A percentile compares a stretch with the other conserved stretches of the same genome.
These are phyloP conservation scores for Oreochromis spilurus DNA, from an alignment of 2,113 vertebrate genomes.

Conservation along the genomic window DNA sequence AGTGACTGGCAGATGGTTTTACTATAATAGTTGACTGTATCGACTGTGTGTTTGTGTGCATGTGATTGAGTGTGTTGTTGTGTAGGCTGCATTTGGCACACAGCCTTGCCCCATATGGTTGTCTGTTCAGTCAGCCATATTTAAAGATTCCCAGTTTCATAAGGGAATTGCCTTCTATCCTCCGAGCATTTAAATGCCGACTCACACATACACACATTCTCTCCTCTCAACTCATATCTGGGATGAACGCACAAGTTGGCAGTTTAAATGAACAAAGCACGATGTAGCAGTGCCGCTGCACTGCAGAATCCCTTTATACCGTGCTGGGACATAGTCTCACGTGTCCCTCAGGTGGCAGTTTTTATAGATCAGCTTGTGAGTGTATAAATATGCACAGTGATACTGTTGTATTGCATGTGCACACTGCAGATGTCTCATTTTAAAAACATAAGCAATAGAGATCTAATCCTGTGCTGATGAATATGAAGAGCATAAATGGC, in stretches of 20 bases:
- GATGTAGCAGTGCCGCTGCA: background rate
- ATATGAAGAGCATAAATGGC: background rate
- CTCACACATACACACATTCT: background rate
- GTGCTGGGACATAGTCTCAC: background rate
- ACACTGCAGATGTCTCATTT: conserved; percentile 6
- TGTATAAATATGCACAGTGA: background rate
- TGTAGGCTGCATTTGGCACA: conserved; percentile 40
- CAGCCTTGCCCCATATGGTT: conserved; percentile 54
- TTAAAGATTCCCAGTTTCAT: conserved; percentile 34
- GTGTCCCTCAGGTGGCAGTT: background rate
- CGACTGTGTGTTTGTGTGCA: background rate
- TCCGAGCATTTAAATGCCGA: conserved; percentile 34
- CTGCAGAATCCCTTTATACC: background rate
- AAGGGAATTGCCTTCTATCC: conserved; percentile 28
- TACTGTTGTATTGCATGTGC: conserved; percentile 20
- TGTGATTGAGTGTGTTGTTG: background rate
- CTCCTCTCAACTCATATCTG: background rate
- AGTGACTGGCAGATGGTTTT: background rate
- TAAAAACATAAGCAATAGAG: background rate
- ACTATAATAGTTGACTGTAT: background rate
- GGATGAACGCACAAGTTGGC: conserved; percentile 20
- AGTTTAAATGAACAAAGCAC: conserved; percentile 1
- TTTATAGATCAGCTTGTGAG: background rate
- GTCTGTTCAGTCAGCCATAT: conserved; percentile 55
- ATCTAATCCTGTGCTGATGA: background rate